Conservation (phyloP, 2,113 vertebrate species). For the Notothenia coriiceps region DNA sequence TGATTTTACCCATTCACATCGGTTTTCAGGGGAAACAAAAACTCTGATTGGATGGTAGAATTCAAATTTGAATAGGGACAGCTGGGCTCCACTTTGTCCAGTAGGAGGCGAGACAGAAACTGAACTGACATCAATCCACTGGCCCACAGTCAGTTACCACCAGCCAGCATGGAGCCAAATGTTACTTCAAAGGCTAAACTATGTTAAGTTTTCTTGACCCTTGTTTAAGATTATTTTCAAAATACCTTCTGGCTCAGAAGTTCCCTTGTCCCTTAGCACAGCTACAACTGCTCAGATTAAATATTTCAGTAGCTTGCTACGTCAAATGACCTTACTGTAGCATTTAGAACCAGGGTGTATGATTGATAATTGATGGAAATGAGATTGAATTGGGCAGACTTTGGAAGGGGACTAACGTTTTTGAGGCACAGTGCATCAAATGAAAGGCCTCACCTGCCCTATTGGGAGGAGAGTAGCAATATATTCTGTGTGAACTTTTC, state of each 20-base stretch:
- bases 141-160: constrained; percentile 22
- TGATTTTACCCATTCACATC: constrained; percentile 20
- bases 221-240: constrained; percentile 5
- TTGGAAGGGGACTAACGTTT: constrained; percentile 25
- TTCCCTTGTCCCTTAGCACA: neutral
- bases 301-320: constrained; percentile 1
- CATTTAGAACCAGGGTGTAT: constrained; percentile 19
- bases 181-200: too few species aligned
- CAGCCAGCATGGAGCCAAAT: constrained; percentile 10
- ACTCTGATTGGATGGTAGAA: constrained; percentile 54
- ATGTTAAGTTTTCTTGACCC: too few species aligned
- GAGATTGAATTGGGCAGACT: constrained; percentile 26
- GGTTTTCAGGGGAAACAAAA: neutral
- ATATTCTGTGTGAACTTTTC: constrained; percentile 69
- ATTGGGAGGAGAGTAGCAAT: constrained; percentile 31
- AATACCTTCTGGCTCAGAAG: constrained; percentile 8
- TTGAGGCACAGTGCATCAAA: constrained; percentile 43
- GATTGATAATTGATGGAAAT: constrained; percentile 41
- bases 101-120: constrained; percentile 31
- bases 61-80: constrained; percentile 58
- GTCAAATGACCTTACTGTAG: constrained; percentile 22
- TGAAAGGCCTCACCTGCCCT: constrained; percentile 31
- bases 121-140: constrained; percentile 46
- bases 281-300: constrained; percentile 16
- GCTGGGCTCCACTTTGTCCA: constrained; percentile 52